Evolutionary conservation across 2,888 invertebrate species (phyloP), one percentile per base, ranked within the genome.

Genomic region (Papilio demoleus): DNA sequence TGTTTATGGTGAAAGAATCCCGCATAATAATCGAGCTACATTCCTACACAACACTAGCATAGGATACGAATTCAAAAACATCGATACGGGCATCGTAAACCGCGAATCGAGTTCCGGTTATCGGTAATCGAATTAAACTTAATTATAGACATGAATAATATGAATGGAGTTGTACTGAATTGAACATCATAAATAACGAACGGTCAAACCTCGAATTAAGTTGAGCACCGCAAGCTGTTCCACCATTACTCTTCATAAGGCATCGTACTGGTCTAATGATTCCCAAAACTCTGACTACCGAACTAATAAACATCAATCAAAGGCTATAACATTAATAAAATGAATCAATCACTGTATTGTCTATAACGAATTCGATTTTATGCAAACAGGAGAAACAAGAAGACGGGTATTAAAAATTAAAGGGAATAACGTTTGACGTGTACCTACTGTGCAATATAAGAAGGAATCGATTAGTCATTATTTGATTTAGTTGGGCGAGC

Each of bases 401-500:
- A 69, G 22, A 50, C 81, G 59, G 59, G 74, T 83, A 84, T 87
- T 85, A 86, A 90, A 90, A 90, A 90, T 89, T 89, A 88, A 90
- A 86, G 86, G 86, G 88, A 88, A 91, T 88, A 89, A 85, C 87
- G 82, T 90, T 90, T 92, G 92, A 92, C 90, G 91, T 92, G 89
- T 90, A 91, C 91, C 92, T 92, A 92, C 92, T 91, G 92, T 92
- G 91, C 92, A 92, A 92, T 92, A 90, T 90, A 87, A 87, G 88
- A 85, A 81, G 86, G 85, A 92, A 88, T 88, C 92, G 91, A 92
- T 92, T 92, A 91, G 92, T 92, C 92, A 92, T 91, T 92, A 91
- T 92, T 92, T 92, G 92, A 92, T 92, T 92, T 92, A 92, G 92
- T 92, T 89, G 89, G 88, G 87, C 87, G 85, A 84, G 82, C 83